Evolutionary conservation across 2,888 invertebrate species (phyloP).

Genomic region (Drosophila dives): DNA sequence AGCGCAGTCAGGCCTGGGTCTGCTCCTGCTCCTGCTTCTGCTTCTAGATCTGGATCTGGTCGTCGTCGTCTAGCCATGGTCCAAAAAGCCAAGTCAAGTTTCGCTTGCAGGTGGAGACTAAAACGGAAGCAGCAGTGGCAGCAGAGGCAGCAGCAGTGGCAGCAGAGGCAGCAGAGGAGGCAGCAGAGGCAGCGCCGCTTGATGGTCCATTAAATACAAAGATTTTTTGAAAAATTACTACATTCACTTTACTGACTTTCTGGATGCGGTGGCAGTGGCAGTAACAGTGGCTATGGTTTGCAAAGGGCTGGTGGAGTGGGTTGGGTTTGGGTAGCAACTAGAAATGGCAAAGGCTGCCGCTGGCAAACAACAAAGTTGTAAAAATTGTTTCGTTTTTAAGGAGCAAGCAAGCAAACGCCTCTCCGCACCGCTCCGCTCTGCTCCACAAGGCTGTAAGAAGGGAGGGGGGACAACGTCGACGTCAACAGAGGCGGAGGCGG

Average conservation of each 20-base stretch:
- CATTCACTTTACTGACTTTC: slow-evolving; percentile 65
- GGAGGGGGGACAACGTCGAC: slow-evolving; percentile 4
- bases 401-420: slow-evolving; percentile 10
- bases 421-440: not conserved
- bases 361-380: slow-evolving; percentile 83
- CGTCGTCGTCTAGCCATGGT: slow-evolving; percentile 39
- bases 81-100: slow-evolving; percentile 42
- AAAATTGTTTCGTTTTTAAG: slow-evolving; percentile 82
- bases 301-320: not conserved
- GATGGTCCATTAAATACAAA: slow-evolving; percentile 83
- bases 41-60: no score
- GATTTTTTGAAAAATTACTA: slow-evolving; percentile 81
- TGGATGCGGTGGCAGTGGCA: not conserved
- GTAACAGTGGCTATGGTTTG: not conserved
- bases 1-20: slow-evolving; percentile 24
- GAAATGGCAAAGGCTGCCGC: slow-evolving; percentile 70
- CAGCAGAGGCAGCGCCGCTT: slow-evolving; percentile 50
- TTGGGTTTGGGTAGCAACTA: slow-evolving; percentile 48
- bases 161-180: slow-evolving; percentile 8
- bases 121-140: not conserved
- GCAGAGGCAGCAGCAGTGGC: slow-evolving; percentile 7
- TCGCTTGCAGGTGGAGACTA: slow-evolving; percentile 14
- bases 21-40: not conserved
- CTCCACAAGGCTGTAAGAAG: slow-evolving; percentile 1
- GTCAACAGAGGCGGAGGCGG: slow-evolving; percentile 35